Conservation (phyloP, 2,113 vertebrate species). For the Beaufortia kweichowensis region DNA sequence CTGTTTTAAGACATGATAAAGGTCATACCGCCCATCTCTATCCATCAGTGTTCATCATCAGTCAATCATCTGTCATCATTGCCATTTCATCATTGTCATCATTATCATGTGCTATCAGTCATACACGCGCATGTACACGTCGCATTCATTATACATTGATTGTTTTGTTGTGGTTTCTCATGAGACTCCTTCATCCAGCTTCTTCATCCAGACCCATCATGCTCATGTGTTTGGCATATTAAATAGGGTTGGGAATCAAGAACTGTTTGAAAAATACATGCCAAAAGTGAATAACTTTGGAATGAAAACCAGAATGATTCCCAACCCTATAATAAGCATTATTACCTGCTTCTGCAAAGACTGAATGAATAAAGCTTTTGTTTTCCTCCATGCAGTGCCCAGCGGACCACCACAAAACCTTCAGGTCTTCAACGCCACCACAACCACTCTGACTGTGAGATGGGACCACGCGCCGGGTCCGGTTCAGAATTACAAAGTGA, state of each 20-base stretch:
- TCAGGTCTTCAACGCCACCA: constrained; percentile 89
- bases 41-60: constrained; percentile 26
- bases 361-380: constrained; percentile 11
- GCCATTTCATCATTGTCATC: too few species aligned
- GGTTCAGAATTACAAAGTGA: constrained; percentile 86
- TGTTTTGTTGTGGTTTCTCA: not conserved
- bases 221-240: constrained; percentile 1
- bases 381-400: constrained; percentile 74
- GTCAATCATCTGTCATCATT: constrained; percentile 37
- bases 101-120: constrained; percentile 42
- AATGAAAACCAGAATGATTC: constrained; percentile 21
- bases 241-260: constrained; percentile 7
- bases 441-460: constrained; percentile 82
- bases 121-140: constrained; percentile 49
- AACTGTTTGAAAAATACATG: not conserved
- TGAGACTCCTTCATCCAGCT: constrained; percentile 27
- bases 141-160: not conserved
- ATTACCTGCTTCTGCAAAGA: not conserved
- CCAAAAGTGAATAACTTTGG: too few species aligned
- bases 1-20: too few species aligned
- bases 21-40: not conserved
- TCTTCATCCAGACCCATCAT: constrained; percentile 18
- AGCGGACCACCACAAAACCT: constrained; percentile 86
- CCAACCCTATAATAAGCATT: not conserved
- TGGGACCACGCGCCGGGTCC: constrained; percentile 89